Conservation (phyloP, 53 echinoderm and acorn worm species). For the Actinopyga echinites region DNA sequence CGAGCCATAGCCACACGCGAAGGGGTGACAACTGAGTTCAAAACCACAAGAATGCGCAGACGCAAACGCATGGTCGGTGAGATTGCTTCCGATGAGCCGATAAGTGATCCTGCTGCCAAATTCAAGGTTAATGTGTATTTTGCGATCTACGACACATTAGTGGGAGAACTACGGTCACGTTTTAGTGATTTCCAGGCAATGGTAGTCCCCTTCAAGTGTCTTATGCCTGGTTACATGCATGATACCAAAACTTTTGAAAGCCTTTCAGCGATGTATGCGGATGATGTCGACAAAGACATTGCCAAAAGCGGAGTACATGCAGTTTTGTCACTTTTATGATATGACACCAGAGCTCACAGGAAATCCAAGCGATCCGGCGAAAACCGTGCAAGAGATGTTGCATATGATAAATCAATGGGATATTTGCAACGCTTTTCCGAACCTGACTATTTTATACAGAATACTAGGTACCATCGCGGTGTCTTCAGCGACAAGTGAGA, state of each 20-base stretch:
- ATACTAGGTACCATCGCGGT: slow-evolving; percentile 37
- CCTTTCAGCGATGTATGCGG: slow-evolving; percentile 8
- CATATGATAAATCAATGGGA: slow-evolving; percentile 26
- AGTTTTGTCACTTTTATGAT: slow-evolving; percentile 30
- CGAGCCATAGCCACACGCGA: not conserved
- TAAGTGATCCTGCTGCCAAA: not conserved
- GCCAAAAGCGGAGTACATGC: slow-evolving; percentile 28
- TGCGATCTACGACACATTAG: not conserved
- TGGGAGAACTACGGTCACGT: not conserved
- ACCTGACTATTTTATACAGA: slow-evolving; percentile 12
- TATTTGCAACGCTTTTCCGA: slow-evolving; percentile 23
- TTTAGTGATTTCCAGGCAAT: slow-evolving; percentile 33
- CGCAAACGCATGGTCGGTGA: slow-evolving; percentile 7
- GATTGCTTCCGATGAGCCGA: not conserved
- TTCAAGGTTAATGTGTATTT: not conserved
- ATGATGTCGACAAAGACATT: slow-evolving; percentile 35
- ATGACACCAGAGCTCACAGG: slow-evolving; percentile 4
- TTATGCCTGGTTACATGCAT: slow-evolving; percentile 38
- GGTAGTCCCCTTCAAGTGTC: slow-evolving; percentile 43
- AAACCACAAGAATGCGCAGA: not conserved
- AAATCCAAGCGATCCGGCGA: not conserved
- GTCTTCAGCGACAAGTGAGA: slow-evolving; percentile 23
- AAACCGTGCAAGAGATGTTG: slow-evolving; percentile 10
- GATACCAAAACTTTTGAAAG: slow-evolving; percentile 28
- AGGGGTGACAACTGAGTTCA: slow-evolving; percentile 7